Conservation (phyloP, 2,113 vertebrate genomes). For the Rhineura floridana region DNA sequence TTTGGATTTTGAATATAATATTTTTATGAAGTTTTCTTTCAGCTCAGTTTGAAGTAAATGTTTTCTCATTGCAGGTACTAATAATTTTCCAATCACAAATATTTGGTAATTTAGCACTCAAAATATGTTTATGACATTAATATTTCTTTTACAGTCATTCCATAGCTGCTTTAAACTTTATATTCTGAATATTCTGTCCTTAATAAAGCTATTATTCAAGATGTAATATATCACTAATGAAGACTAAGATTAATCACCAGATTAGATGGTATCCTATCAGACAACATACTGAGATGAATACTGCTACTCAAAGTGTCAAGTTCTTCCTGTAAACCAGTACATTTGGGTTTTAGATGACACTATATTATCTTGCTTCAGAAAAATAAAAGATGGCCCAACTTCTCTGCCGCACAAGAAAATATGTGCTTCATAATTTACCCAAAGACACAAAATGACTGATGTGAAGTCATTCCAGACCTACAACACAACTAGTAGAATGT, state of each 20-base stretch:
- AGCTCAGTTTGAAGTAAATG: background rate
- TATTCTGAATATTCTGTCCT: background rate
- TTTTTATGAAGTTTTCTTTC: background rate
- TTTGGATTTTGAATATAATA: background rate
- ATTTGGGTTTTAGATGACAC: background rate
- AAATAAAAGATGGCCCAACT: background rate
- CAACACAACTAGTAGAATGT: background rate
- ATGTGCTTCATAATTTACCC: background rate
- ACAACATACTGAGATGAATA: background rate
- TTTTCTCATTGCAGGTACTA: background rate
- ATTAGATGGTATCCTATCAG: background rate
- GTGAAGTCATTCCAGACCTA: background rate
- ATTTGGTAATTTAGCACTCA: background rate
- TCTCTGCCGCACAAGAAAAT: background rate
- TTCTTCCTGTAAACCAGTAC: constrained; percentile 2
- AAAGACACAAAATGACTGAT: background rate
- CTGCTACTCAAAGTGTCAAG: background rate
- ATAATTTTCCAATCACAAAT: background rate
- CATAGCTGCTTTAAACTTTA: constrained; percentile 6
- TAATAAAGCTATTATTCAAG: constrained; percentile 15
- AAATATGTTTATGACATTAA: background rate
- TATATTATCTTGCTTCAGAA: background rate
- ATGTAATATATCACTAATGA: background rate
- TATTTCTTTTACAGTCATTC: constrained; percentile 8
- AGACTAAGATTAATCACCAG: constrained; percentile 16